Evolutionary conservation across 92 coral and sea anemone genomes (phyloP).

Genomic region (Hydrozoanthus gracilis): DNA sequence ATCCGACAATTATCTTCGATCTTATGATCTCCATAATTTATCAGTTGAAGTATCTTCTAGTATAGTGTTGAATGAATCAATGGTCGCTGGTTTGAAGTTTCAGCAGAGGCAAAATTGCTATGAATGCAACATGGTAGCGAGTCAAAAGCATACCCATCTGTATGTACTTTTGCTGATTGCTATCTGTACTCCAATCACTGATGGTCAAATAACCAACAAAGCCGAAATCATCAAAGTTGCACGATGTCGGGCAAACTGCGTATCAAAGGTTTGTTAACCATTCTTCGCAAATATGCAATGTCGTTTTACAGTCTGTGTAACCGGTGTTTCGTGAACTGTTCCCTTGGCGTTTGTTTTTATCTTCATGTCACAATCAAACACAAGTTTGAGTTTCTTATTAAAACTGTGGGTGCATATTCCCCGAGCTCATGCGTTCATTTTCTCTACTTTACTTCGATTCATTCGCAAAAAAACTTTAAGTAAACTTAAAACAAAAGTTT

Average conservation of each 20-base stretch:
- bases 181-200: background rate
- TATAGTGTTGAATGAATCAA: background rate
- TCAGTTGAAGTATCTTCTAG: background rate
- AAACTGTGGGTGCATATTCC: too few relatives aligned
- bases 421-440: too few relatives aligned
- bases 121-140: background rate
- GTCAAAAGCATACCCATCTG: background rate
- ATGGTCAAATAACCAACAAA: background rate
- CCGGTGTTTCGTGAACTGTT: too few relatives aligned
- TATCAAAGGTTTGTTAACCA: constrained; percentile 8
- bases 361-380: too few relatives aligned
- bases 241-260: constrained; percentile 15
- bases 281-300: background rate
- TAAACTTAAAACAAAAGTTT: too few relatives aligned
- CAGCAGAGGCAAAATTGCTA: background rate
- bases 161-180: background rate
- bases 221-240: constrained; percentile 4
- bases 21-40: background rate
- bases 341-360: too few relatives aligned
- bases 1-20: background rate
- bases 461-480: too few relatives aligned
- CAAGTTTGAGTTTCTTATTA: too few relatives aligned
- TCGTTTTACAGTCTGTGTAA: too few relatives aligned
- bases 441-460: too few relatives aligned
- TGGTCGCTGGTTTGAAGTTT: background rate